A percentile compares a stretch with the other conserved stretches of the same genome.
Evolutionary conservation across 1,140 invertebrate species (phyloP).

Genomic region (Lucilia cuprina): DNA sequence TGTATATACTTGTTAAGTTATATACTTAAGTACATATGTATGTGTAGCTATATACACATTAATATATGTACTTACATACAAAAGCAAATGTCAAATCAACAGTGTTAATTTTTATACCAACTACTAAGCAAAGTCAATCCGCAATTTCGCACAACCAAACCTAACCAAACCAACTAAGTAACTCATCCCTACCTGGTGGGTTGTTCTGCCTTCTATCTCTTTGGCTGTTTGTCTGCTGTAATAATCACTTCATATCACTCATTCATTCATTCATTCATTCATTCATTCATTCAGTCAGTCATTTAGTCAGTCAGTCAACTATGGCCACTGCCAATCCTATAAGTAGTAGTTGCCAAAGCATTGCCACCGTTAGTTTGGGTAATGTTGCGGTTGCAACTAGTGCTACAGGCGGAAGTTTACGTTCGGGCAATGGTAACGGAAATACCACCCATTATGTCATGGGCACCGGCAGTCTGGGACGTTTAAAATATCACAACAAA

Average conservation of each 20-base stretch:
- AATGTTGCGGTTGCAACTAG: constrained; percentile 41
- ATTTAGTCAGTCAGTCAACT: neutral
- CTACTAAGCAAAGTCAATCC: neutral
- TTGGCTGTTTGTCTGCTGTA: too few species aligned
- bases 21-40: too few species aligned
- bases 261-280: neutral
- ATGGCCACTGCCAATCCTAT: constrained; percentile 43
- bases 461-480: constrained; percentile 58
- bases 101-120: constrained; percentile 9
- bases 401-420: constrained; percentile 35
- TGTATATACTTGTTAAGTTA: neutral
- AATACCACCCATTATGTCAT: constrained; percentile 49
- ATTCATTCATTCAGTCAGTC: neutral
- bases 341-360: constrained; percentile 60
- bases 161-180: neutral
- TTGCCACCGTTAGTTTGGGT: constrained; percentile 58
- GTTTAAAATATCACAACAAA: constrained; percentile 57
- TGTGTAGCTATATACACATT: too few species aligned
- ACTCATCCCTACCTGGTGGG: neutral
- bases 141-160: neutral
- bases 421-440: constrained; percentile 31
- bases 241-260: too few species aligned
- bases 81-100: constrained; percentile 17
- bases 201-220: too few species aligned
- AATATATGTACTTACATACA: neutral